Conservation (phyloP, 2,888 invertebrate species). For the Glyphotaelius pellucidus region DNA sequence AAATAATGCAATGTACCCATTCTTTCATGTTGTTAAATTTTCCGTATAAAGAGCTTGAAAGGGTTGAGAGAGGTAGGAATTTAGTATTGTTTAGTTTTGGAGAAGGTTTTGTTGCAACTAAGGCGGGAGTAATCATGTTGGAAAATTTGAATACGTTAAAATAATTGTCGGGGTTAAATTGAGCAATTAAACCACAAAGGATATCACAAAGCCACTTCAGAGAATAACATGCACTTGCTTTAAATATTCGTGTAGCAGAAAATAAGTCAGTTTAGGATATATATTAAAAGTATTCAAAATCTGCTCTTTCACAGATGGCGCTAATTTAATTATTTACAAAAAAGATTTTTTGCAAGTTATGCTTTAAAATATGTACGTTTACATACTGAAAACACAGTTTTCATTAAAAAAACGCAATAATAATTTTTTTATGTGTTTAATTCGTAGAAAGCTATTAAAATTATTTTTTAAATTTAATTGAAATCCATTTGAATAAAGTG, state of each 20-base stretch:
- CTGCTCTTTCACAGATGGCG: no score
- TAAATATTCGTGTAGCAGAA: neutral
- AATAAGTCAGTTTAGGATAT: neutral
- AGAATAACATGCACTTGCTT: neutral
- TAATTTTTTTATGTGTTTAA: no score
- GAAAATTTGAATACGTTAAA: slow-evolving; percentile 31
- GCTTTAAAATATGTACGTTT: no score
- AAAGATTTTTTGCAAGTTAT: no score
- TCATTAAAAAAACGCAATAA: no score
- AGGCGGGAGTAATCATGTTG: slow-evolving; percentile 25
- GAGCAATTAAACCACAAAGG: neutral
- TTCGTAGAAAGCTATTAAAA: no score
- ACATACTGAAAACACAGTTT: no score
- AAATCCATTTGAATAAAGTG: no score
- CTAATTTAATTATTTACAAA: no score
- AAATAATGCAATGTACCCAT: neutral
- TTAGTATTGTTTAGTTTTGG: neutral
- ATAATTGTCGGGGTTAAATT: neutral
- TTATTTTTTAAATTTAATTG: no score
- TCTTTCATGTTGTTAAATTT: neutral
- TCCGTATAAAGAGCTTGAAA: neutral
- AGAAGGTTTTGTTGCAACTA: slow-evolving; percentile 28
- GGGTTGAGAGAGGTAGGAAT: slow-evolving; percentile 32
- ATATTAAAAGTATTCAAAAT: no score
- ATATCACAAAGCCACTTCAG: neutral